Base-by-base conservation (phyloP, 2,797 vertebrate species). In the Platalea minor region DNA sequence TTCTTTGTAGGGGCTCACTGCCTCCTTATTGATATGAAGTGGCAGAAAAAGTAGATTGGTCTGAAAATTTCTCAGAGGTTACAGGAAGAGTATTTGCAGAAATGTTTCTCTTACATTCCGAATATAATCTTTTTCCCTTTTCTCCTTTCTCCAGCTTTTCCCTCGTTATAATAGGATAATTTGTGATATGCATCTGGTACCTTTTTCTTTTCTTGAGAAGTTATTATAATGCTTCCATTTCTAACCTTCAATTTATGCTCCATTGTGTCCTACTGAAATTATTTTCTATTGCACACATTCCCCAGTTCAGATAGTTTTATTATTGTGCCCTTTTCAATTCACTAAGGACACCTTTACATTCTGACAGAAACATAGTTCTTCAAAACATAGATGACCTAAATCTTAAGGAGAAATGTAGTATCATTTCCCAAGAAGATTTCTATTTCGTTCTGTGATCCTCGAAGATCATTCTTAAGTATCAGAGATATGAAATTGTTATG, bases 251-350 rank as follows among this genome's bases (percentile, higher is more conserved):
- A 74, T 97, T 97, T 92, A 80, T 95, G 50, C 93, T 84, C 45
- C 23, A 69, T 90, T 97, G 72, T 93, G 63, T 91, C 35, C 56
- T 85, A 69, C 61, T 74, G 76, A 97, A 97, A 96, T 95, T 92
- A 96, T 91, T 96, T 97, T 82, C 29, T 94, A 75, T 67, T 93
- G 45, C 65, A 90, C 45, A 78, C 31, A 60, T 97, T 96, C 46
- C 16, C 23, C 88, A 76, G 45, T 91, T 96, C 68, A 95, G 69
- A 63, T 72, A 79, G 46, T 93, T 97, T 96, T 94, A 94, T 96
- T 96, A 89, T 78, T 74, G 54, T 93, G 67, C 48, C 85, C 59
- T 95, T 96, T 96, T 91, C 80, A 95, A 75, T 97, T 96, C 85
- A 60, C 59, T 89, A 65, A 94, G 80, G 82, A 92, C 57, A 67